Evolutionary conservation across 2,888 invertebrate species (phyloP), one percentile per base, ranked within the genome.

Genomic region (Dendrolimus houi): DNA sequence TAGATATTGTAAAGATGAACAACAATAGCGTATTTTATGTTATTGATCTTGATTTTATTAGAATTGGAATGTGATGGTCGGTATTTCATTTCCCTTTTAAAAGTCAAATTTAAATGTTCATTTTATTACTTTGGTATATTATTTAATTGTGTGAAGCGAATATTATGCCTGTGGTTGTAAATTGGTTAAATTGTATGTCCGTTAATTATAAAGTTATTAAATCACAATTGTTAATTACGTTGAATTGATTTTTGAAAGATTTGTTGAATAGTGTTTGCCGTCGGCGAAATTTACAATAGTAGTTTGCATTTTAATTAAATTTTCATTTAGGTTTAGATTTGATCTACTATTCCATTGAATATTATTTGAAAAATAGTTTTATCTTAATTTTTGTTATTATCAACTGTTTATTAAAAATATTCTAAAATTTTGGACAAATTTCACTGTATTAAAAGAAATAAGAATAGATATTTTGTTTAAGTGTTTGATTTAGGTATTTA

Each of bases 21-120:
- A 81, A 90, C 88, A 89, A 89, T 87, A 76, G 83, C 63, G 70
- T 79, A 75, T 86, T 84, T 29, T 83, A 78, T 83, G 79, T 81
- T 85, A 83, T 85, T 86, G 85, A 79, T 83, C 82, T 77, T 79
- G 78, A 81, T 86, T 86, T 87, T 86, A 87, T 85, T 64, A n/a
- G 41, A 40, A 10, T 54, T 40, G n/a, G 41, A 29, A 8, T 40
- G 47, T 47, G 12, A 47, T 47, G 47, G 47, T 47, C 47, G 12
- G 47, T 47, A 47, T 47, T 47, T 47, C 47, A 47, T 47, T 47
- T 47, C 47, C 47, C 47, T 47, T 47, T 47, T 47, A 47, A 47
- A 47, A 47, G 12, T 47, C 12, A 47, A 47, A 47, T 47, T 47
- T 47, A 10, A 47, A 10, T 47, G 47, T 47, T 47, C 12, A 2